phyloP scores from a whole-genome alignment of 1,140 invertebrate genomes.

The Leptopilina boulardi region DNA sequence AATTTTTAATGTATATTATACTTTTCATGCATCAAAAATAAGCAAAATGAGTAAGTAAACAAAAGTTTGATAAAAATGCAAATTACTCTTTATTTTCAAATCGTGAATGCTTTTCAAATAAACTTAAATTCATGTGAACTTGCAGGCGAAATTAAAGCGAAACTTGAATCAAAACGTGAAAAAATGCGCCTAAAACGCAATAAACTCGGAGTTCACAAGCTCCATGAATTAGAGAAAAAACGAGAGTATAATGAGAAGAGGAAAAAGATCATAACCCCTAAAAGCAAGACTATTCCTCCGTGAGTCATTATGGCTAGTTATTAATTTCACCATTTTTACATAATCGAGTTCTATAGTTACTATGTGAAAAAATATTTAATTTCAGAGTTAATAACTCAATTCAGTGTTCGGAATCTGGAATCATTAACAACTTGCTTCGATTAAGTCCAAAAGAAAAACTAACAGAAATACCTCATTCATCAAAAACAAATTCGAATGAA shows the following conservation, averaged over 20 bases:
- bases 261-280: not conserved
- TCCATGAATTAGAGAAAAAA: not conserved
- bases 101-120: too few relatives aligned
- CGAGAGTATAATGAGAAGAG: not conserved
- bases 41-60: too few relatives aligned
- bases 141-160: not conserved
- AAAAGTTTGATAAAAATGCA: too few relatives aligned
- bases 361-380: not conserved
- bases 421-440: not conserved
- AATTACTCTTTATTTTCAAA: too few relatives aligned
- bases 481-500: not conserved
- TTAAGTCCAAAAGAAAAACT: not conserved
- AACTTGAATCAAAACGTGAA: not conserved
- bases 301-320: not conserved
- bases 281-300: not conserved
- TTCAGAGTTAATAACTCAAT: not conserved
- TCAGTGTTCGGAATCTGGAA: not conserved
- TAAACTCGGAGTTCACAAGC: not conserved
- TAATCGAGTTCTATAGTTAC: not conserved
- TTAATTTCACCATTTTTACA: not conserved
- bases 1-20: too few relatives aligned
- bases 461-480: not conserved
- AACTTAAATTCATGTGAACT: not conserved
- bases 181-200: not conserved
- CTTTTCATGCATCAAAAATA: too few relatives aligned